A percentile compares a stretch with the other conserved stretches of the same genome.
These are phyloP conservation scores for Pangasius mekongensis DNA, from an alignment of 2,797 vertebrate species.

Conservation along the genomic window DNA sequence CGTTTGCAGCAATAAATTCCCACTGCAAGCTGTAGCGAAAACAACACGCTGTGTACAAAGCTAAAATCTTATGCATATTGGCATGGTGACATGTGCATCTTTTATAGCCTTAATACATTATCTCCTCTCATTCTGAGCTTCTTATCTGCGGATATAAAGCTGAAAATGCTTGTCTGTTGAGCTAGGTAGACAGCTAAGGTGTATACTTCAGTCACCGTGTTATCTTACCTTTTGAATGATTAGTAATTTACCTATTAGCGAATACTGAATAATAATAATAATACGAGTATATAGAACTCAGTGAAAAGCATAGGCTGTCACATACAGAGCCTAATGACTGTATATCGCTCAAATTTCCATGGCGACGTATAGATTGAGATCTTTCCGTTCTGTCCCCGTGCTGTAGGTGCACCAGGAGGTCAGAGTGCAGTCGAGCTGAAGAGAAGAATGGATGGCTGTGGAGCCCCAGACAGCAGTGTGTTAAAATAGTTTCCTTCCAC, in stretches of 20 bases:
- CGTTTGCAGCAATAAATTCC: background rate
- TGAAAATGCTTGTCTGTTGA: background rate
- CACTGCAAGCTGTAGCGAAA: background rate
- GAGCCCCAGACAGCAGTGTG: slow-evolving; percentile 86
- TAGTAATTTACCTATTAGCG: background rate
- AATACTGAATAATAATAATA: no score
- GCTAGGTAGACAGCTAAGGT: background rate
- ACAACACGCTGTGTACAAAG: no score
- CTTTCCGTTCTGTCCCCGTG: slow-evolving; percentile 51
- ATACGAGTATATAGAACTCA: background rate
- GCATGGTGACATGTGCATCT: background rate
- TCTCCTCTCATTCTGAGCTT: background rate
- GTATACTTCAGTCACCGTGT: background rate
- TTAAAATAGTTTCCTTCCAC: slow-evolving; percentile 82
- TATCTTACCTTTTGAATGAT: background rate
- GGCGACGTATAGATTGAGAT: slow-evolving; percentile 1
- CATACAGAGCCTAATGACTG: background rate
- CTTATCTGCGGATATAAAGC: background rate
- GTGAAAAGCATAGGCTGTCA: background rate
- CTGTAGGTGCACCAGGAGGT: slow-evolving; percentile 87
- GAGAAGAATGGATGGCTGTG: slow-evolving; percentile 91
- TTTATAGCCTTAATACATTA: background rate
- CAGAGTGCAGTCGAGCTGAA: slow-evolving; percentile 82
- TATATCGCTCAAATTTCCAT: background rate
- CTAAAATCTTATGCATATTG: background rate